Evolutionary conservation across 2,797 vertebrate genomes (phyloP).

Genomic region (Zenarchopterus dispar): DNA sequence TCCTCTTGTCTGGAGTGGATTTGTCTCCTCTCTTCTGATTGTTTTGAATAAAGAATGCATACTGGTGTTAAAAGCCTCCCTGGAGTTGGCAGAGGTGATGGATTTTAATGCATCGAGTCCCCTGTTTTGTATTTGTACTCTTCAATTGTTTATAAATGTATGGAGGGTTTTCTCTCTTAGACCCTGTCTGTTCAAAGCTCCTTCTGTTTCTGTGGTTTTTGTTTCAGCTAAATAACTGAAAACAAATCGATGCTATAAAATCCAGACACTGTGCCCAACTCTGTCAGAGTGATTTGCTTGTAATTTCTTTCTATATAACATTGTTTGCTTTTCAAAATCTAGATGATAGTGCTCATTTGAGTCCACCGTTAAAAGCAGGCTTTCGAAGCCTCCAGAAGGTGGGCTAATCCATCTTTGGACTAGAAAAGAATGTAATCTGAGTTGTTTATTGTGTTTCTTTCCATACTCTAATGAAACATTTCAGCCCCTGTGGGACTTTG

Average conservation of each 20-base stretch:
- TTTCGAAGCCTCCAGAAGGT: no score
- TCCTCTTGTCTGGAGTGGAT: conserved; percentile 27
- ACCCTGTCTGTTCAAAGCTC: conserved; percentile 21
- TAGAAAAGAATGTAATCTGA: no score
- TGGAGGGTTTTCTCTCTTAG: conserved; percentile 5
- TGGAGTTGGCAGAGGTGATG: no score
- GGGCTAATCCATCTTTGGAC: no score
- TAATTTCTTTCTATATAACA: conserved; percentile 22
- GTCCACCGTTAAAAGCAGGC: not conserved
- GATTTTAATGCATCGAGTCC: no score
- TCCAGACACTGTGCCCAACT: conserved; percentile 12
- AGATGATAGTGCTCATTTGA: conserved; percentile 8
- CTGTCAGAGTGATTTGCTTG: conserved; percentile 30
- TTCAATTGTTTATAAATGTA: conserved; percentile 4
- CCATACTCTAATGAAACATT: not conserved
- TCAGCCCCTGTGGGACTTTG: not conserved
- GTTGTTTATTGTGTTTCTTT: no score
- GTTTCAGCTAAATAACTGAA: conserved; percentile 43
- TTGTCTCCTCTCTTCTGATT: conserved; percentile 23
- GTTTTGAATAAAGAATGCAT: conserved; percentile 8
- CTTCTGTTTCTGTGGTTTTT: conserved; percentile 19
- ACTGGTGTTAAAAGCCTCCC: conserved; percentile 19
- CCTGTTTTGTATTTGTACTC: not conserved
- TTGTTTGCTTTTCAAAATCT: conserved; percentile 14
- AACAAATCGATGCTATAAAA: conserved; percentile 51